Evolutionary conservation across 2,888 invertebrate species (phyloP).

Genomic region (Andrena minutula): DNA sequence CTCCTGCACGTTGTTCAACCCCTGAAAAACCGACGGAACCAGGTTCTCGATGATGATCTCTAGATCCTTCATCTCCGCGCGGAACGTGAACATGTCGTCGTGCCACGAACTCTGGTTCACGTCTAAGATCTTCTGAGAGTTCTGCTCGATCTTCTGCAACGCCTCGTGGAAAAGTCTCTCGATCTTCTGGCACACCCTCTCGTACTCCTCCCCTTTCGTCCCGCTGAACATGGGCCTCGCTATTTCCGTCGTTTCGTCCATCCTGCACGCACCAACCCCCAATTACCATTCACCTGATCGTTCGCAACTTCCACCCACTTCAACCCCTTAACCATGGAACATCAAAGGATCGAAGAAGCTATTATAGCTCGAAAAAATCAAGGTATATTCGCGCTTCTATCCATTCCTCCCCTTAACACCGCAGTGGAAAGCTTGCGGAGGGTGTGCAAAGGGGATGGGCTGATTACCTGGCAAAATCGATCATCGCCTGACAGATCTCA

Average conservation of each 20-base stretch:
- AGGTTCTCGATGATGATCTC: conserved; percentile 94
- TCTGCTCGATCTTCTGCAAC: conserved; percentile 87
- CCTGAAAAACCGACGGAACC: conserved; percentile 91
- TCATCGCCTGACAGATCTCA: conserved; percentile 95
- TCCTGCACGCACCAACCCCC: conserved; percentile 81
- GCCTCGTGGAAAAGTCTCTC: conserved; percentile 91
- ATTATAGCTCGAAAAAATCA: not conserved
- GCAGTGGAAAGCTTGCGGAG: not conserved
- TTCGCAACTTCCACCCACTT: not conserved
- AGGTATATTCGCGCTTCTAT: not conserved
- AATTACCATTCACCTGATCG: not conserved
- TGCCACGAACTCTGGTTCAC: conserved; percentile 94
- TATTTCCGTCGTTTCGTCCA: conserved; percentile 90
- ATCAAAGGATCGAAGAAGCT: not conserved
- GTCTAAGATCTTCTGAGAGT: conserved; percentile 89
- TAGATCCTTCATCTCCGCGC: conserved; percentile 88
- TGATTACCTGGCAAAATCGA: conserved; percentile 91
- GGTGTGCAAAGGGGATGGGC: not conserved
- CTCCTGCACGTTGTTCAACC: conserved; percentile 92
- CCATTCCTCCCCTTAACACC: not conserved
- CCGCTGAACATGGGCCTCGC: conserved; percentile 92
- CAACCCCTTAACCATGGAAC: not conserved
- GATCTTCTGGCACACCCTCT: conserved; percentile 89
- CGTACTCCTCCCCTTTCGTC: conserved; percentile 89
- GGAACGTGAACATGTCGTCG: conserved; percentile 89